Evolutionary conservation across 37 sponge, comb jelly and placozoan species (phyloP).

Genomic region (Theonella swinhoei): DNA sequence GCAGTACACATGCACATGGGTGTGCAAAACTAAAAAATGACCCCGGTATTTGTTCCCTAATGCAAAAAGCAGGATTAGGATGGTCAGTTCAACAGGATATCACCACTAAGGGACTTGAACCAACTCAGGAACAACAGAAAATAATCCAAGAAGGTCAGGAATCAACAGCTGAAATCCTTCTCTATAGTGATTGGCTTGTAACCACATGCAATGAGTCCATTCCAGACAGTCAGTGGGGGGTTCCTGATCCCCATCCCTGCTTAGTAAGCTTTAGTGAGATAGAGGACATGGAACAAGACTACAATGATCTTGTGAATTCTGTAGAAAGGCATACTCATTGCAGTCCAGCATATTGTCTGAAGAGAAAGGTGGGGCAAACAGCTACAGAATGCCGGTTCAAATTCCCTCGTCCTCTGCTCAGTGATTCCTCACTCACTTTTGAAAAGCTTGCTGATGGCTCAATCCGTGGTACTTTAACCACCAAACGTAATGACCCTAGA

Average conservation of each 20-base stretch:
- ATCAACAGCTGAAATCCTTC: background rate
- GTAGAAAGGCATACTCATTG: conserved; percentile 23
- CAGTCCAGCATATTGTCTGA: conserved; percentile 34
- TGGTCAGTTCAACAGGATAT: background rate
- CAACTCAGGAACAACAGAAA: background rate
- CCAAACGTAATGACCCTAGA: conserved; percentile 26
- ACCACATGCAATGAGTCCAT: conserved; percentile 9
- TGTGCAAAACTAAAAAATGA: conserved; percentile 26
- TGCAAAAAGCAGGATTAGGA: conserved; percentile 1
- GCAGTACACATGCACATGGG: conserved; percentile 41
- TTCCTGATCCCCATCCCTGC: background rate
- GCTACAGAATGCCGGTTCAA: conserved; percentile 22
- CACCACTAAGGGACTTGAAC: background rate
- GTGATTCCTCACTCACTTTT: background rate
- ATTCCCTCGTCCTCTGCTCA: conserved; percentile 1
- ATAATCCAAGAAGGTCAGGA: conserved; percentile 10
- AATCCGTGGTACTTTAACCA: conserved; percentile 7
- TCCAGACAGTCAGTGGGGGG: background rate
- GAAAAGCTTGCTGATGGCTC: conserved; percentile 16
- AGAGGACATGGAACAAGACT: conserved; percentile 1
- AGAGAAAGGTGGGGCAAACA: background rate
- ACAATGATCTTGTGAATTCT: conserved; percentile 7
- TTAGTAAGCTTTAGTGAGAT: background rate
- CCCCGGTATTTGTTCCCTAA: conserved; percentile 1
- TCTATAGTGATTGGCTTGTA: conserved; percentile 30